A percentile compares a stretch with the other conserved stretches of the same genome.
phyloP scores from a whole-genome alignment of 1,140 invertebrate genomes.

The Hyles vespertilio region DNA sequence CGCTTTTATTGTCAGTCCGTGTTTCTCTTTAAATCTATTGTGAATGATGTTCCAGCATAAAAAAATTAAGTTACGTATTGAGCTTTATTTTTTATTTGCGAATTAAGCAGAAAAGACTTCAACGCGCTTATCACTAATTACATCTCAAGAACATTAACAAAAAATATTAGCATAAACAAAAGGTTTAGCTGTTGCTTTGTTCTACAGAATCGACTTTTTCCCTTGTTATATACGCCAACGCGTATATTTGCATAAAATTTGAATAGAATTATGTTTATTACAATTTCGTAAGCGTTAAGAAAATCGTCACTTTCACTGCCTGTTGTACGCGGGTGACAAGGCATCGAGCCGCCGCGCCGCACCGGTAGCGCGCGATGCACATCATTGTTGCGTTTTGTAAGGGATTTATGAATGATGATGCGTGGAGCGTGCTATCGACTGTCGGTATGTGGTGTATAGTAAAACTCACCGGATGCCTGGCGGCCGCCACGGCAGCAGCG shows the following conservation, averaged over 20 bases:
- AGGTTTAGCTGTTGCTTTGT: too few relatives aligned
- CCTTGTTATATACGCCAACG: conserved; percentile 8
- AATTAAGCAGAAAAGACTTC: conserved; percentile 14
- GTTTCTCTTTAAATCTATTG: conserved; percentile 12
- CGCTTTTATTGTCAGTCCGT: conserved; percentile 20
- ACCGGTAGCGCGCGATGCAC: too few relatives aligned
- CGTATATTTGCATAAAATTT: conserved; percentile 9
- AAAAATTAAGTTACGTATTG: conserved; percentile 3
- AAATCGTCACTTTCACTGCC: conserved; percentile 5
- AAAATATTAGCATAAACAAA: too few relatives aligned
- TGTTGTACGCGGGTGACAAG: neutral
- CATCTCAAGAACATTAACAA: too few relatives aligned
- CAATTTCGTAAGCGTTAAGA: neutral
- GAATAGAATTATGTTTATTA: conserved; percentile 7
- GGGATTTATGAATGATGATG: conserved; percentile 3
- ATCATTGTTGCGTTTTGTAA: neutral
- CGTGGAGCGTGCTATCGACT: neutral
- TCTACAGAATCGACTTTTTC: too few relatives aligned
- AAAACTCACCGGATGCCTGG: conserved; percentile 72
- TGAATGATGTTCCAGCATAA: neutral
- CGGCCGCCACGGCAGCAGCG: conserved; percentile 73
- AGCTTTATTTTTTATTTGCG: neutral
- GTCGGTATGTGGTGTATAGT: conserved; percentile 7
- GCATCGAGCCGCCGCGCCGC: too few relatives aligned
- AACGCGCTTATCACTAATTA: conserved; percentile 2